These are phyloP conservation scores for Yponomeuta plumbellus DNA, from an alignment of 2,888 invertebrate genomes.

Conservation along the genomic window DNA sequence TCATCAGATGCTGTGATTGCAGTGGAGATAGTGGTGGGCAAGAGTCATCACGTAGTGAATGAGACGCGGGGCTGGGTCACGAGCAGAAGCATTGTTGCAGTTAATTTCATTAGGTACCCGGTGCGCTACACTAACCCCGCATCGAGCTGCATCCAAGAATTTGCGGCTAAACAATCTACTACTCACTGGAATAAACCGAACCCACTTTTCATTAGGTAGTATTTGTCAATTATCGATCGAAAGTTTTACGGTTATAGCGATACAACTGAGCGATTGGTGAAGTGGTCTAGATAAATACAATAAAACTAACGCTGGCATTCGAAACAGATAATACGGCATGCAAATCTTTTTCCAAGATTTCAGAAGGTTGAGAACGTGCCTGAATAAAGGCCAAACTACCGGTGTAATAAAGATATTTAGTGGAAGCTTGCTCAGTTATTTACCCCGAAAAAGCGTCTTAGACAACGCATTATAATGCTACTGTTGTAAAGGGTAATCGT, in stretches of 20 bases:
- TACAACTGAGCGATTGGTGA: not conserved
- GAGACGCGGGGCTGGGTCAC: slow-evolving; percentile 37
- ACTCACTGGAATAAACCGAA: slow-evolving; percentile 4
- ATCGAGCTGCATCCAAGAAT: not conserved
- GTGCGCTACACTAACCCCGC: slow-evolving; percentile 19
- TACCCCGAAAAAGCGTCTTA: not conserved
- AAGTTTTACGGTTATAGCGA: slow-evolving; percentile 4
- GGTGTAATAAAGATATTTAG: slow-evolving; percentile 4
- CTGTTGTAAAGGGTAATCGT: not conserved
- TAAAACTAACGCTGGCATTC: not conserved
- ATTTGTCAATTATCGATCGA: not conserved
- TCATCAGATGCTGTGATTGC: slow-evolving; percentile 48
- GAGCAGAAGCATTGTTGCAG: slow-evolving; percentile 51
- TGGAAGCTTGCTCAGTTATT: slow-evolving; percentile 6
- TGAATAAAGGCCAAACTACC: slow-evolving; percentile 15
- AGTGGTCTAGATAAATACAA: not conserved
- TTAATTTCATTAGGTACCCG: slow-evolving; percentile 53
- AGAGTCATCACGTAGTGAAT: slow-evolving; percentile 11
- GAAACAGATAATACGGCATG: slow-evolving; percentile 13
- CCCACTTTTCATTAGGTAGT: slow-evolving; percentile 11
- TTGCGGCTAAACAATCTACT: slow-evolving; percentile 11
- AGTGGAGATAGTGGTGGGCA: slow-evolving; percentile 42
- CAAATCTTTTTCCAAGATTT: slow-evolving; percentile 10
- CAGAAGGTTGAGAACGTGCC: slow-evolving; percentile 12
- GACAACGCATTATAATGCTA: slow-evolving; percentile 4